Evolutionary conservation across 2,797 vertebrate species (phyloP).

Genomic region (Betta splendens): DNA sequence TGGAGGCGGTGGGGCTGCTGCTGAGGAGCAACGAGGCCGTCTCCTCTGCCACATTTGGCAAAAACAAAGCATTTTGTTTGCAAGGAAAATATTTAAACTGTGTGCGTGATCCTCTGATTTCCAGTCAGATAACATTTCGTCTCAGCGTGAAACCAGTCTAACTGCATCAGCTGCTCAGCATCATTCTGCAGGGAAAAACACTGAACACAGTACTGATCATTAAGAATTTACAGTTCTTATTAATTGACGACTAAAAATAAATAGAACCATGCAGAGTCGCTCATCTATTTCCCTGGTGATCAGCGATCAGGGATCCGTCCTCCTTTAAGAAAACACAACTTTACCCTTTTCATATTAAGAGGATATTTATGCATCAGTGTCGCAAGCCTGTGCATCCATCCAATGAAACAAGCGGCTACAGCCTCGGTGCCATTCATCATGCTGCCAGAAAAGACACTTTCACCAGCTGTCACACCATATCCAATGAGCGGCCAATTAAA

Average conservation of each 20-base stretch:
- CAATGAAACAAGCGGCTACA: conserved; percentile 25
- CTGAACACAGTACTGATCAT: too few species aligned
- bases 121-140: conserved; percentile 49
- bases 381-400: conserved; percentile 22
- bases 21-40: too few species aligned
- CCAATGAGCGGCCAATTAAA: conserved; percentile 67
- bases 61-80: conserved; percentile 44
- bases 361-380: conserved; percentile 1
- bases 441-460: conserved; percentile 62
- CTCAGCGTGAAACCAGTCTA: conserved; percentile 38
- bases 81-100: conserved; percentile 48
- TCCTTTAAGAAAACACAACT: too few species aligned
- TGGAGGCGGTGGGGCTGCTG: too few species aligned
- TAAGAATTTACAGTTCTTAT: too few species aligned
- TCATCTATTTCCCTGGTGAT: too few species aligned
- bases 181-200: not conserved
- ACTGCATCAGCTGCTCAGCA: conserved; percentile 33
- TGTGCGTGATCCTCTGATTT: conserved; percentile 55
- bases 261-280: too few species aligned
- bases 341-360: not conserved
- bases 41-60: conserved; percentile 21
- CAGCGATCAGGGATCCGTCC: too few species aligned
- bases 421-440: conserved; percentile 50
- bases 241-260: too few species aligned
- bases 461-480: conserved; percentile 60